Evolutionary conservation across 2,797 vertebrate species (phyloP).

Genomic region (Etheostoma perlongum): DNA sequence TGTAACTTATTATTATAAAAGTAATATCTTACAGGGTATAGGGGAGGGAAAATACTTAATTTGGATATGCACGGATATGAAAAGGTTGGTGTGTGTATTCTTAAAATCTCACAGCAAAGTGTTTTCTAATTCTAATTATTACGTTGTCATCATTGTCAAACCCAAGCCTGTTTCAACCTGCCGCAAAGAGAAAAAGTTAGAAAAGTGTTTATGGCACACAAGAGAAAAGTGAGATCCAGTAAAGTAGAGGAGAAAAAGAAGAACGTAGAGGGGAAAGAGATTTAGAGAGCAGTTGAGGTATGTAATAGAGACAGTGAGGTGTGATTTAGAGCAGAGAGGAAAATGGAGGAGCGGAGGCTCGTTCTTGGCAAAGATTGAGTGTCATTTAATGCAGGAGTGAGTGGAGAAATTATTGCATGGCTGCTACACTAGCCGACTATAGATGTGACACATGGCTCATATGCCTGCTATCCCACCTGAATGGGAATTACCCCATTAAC

Average conservation of each 20-base stretch:
- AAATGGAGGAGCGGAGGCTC: constrained; percentile 55
- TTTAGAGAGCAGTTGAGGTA: constrained; percentile 54
- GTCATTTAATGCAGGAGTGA: constrained; percentile 73
- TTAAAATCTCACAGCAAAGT: not conserved
- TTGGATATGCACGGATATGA: too few relatives aligned
- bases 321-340: constrained; percentile 62
- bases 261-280: constrained; percentile 47
- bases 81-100: too few relatives aligned
- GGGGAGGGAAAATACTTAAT: too few relatives aligned
- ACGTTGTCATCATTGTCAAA: not conserved
- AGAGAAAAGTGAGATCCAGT: constrained; percentile 25
- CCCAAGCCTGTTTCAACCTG: constrained; percentile 9
- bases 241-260: constrained; percentile 41
- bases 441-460: constrained; percentile 74
- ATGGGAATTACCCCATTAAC: constrained; percentile 79
- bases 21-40: too few relatives aligned
- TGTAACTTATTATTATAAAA: too few relatives aligned
- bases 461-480: constrained; percentile 66
- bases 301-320: constrained; percentile 66
- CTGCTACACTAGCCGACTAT: constrained; percentile 70
- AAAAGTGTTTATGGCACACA: constrained; percentile 31
- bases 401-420: constrained; percentile 71
- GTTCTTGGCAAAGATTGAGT: constrained; percentile 73
- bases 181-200: constrained; percentile 24
- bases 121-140: not conserved